These are phyloP conservation scores for Drosophila colorata DNA, from an alignment of 2,888 invertebrate genomes.

Conservation along the genomic window DNA sequence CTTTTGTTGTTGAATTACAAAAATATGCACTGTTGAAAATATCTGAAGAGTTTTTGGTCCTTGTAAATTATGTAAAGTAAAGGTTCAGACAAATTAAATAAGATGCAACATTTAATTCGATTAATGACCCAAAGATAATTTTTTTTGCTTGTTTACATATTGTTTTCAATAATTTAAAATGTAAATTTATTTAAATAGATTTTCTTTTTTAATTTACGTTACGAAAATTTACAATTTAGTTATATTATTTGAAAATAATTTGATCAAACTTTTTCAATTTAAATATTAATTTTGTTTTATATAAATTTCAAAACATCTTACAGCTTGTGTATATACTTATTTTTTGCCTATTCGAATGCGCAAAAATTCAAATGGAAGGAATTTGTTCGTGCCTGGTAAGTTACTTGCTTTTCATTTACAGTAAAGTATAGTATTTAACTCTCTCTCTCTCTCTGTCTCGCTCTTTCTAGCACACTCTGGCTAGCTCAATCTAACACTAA, in stretches of 20 bases:
- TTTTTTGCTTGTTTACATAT: conserved; percentile 2
- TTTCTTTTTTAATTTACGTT: background rate
- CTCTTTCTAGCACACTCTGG: conserved; percentile 18
- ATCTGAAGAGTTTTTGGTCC: conserved; percentile 66
- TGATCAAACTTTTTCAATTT: conserved; percentile 9
- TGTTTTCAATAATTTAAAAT: background rate
- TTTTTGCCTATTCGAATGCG: conserved; percentile 53
- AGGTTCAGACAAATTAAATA: conserved; percentile 24
- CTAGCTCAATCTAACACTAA: conserved; percentile 37
- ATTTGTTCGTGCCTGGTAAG: conserved; percentile 79
- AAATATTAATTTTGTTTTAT: conserved; percentile 23
- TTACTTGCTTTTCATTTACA: conserved; percentile 64
- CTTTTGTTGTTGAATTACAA: conserved; percentile 28
- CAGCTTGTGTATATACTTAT: conserved; percentile 36
- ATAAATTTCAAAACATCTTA: conserved; percentile 44
- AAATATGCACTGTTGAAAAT: conserved; percentile 42
- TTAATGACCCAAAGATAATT: background rate
- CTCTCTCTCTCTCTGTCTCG: conserved; percentile 13
- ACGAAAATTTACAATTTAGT: conserved; percentile 3
- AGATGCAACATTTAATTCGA: background rate
- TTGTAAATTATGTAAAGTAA: conserved; percentile 64
- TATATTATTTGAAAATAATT: background rate
- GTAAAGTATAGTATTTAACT: conserved; percentile 61
- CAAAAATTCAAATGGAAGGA: conserved; percentile 77
- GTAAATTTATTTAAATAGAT: background rate